Evolutionary conservation across 2,113 vertebrate genomes (phyloP).

Genomic region (Acanthochromis polyacanthus): DNA sequence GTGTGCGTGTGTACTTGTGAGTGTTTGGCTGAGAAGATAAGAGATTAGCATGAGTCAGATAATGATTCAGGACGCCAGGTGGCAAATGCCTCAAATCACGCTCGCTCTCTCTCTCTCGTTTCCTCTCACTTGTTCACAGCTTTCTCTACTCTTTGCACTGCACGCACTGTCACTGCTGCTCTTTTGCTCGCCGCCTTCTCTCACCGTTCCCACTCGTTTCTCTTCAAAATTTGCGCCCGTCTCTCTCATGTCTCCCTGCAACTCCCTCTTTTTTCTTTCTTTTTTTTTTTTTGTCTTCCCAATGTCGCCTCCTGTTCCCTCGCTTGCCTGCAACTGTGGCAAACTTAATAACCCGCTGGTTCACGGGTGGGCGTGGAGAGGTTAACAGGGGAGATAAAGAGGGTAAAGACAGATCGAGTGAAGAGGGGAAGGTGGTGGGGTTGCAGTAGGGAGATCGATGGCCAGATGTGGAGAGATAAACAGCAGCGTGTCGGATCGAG

Average conservation of each 20-base stretch:
- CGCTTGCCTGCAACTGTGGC: conserved; percentile 40
- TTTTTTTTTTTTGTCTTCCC: neutral
- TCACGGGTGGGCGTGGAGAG: conserved; percentile 66
- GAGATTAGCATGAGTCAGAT: conserved; percentile 84
- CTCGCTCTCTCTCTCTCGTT: conserved; percentile 53
- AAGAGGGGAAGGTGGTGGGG: conserved; percentile 54
- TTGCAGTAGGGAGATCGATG: conserved; percentile 45
- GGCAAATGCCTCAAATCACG: conserved; percentile 78
- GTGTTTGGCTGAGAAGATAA: conserved; percentile 69
- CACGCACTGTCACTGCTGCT: conserved; percentile 43
- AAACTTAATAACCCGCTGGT: conserved; percentile 69
- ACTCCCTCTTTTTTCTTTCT: neutral
- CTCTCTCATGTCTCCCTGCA: conserved; percentile 25
- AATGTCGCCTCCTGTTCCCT: conserved; percentile 25
- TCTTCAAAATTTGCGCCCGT: conserved; percentile 28
- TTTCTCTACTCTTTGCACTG: conserved; percentile 26
- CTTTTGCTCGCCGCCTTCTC: conserved; percentile 37
- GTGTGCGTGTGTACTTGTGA: conserved; percentile 14
- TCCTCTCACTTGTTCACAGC: conserved; percentile 55
- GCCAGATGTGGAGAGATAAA: conserved; percentile 74
- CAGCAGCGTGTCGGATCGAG: conserved; percentile 58
- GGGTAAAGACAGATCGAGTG: conserved; percentile 67
- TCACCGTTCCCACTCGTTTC: conserved; percentile 25
- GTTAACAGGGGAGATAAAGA: conserved; percentile 75
- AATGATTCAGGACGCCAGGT: conserved; percentile 82